Percentiles rank a stretch among this genome's conserved stretches.
These are phyloP conservation scores for Mustela erminea DNA, from an alignment of 2,797 vertebrate genomes.

Conservation along the genomic window DNA sequence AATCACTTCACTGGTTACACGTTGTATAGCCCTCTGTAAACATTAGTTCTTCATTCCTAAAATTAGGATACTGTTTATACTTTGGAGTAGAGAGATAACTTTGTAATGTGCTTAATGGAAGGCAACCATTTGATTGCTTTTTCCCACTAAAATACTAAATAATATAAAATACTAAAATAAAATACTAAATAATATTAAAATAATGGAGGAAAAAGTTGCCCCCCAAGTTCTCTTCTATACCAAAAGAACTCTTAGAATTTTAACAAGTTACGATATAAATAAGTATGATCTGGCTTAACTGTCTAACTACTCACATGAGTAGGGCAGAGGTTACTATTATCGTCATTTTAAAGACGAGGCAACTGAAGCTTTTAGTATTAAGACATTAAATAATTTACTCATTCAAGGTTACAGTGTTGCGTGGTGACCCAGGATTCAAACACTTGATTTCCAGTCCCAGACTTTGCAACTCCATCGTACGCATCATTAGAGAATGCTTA, in stretches of 20 bases:
- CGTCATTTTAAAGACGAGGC: not conserved
- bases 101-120: conserved; percentile 25
- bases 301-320: not conserved
- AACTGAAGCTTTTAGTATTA: not conserved
- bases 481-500: not conserved
- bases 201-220: not conserved
- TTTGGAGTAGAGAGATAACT: not conserved
- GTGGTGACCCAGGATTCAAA: not conserved
- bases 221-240: not conserved
- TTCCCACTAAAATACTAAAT: not conserved
- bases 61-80: not conserved
- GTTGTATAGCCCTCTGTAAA: not conserved
- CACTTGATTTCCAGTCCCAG: not conserved
- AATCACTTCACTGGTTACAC: not conserved
- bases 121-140: not conserved
- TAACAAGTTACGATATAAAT: conserved; percentile 28
- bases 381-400: conserved; percentile 43
- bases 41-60: not conserved
- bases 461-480: not conserved
- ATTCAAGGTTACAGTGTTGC: not conserved
- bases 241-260: conserved; percentile 46
- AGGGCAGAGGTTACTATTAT: not conserved
- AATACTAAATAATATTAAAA: not conserved
- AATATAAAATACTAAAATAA: too few relatives aligned
- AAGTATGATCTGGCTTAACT: not conserved